Conservation (phyloP, 2,888 invertebrate species). For the Syrista parreyssii region DNA sequence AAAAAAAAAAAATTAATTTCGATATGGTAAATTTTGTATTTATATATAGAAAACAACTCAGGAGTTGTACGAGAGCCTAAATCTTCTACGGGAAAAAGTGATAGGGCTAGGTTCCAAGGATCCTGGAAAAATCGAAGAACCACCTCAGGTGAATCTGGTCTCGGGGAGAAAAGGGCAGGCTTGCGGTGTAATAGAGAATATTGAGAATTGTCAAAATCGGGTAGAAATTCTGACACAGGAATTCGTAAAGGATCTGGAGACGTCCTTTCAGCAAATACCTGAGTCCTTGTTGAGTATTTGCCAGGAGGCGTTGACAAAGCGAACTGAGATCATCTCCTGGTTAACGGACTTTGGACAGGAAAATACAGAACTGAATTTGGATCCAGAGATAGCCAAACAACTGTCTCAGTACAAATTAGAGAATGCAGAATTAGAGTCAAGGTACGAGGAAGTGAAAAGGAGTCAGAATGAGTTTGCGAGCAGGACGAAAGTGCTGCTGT, state of each 20-base stretch:
- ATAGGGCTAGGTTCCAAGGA: slow-evolving; percentile 49
- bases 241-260: slow-evolving; percentile 34
- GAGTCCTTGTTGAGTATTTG: slow-evolving; percentile 29
- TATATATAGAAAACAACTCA: slow-evolving; percentile 39
- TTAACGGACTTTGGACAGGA: slow-evolving; percentile 26
- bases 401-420: neutral
- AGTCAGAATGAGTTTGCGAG: neutral
- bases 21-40: neutral
- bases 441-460: neutral
- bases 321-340: slow-evolving; percentile 29
- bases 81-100: slow-evolving; percentile 51
- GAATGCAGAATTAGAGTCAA: neutral
- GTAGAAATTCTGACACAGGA: slow-evolving; percentile 24
- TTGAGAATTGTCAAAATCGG: slow-evolving; percentile 15
- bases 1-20: slow-evolving; percentile 17
- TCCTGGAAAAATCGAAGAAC: slow-evolving; percentile 51
- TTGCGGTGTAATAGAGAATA: neutral
- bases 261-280: slow-evolving; percentile 35
- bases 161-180: neutral
- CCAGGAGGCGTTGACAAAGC: slow-evolving; percentile 34
- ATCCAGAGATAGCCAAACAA: neutral
- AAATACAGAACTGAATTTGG: slow-evolving; percentile 1
- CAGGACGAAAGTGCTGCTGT: neutral
- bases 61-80: slow-evolving; percentile 47
- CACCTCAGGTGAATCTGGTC: slow-evolving; percentile 19